Base-by-base conservation (phyloP, 2,888 invertebrate species). In the Idaea dimidiata region DNA sequence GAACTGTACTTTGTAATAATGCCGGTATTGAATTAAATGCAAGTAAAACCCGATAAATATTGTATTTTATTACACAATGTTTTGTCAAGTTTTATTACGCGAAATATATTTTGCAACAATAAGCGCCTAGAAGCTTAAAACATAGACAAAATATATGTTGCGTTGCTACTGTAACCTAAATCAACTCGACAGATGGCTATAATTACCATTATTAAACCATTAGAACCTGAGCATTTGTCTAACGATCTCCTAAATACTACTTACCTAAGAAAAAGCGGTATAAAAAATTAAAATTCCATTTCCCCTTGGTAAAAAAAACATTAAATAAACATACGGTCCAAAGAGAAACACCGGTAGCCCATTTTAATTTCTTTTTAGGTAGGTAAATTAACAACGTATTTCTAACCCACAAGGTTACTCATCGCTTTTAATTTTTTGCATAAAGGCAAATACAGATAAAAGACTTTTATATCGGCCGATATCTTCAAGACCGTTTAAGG, bases 301-400 rank as follows among this genome's bases (percentile, higher is more conserved):
- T 43, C 43, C 14, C 43, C 3, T 43, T 43, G 43, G 43, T 43
- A 43, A 43, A 43, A 32, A 32, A 43, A 43, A 43, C 43, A 43
- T 8, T 43, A 43, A 43, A 43, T 43, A 43, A 43, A 43, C 43
- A 43, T 43, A 43, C 43, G 43, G 43, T 10, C 43, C 43, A 43
- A 43, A 43, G 43, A 43, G 43, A 14, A 43, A 43, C 43, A 43
- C 43, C 43, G 43, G 43, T 43, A 43, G 43, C 43, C 43, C 43
- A 43, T 43, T 43, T 43, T 43, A 43, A 43, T 43, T 43, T 43
- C 43, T 43, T 43, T 43, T 43, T 43, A 43, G 43, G 43, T 43
- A 43, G 43, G 43, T 43, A 43, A 43, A 43, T 43, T 43, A 43
- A 43, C 43, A 43, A 43, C 43, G 43, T 43, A 43, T 43, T 43